Percentiles rank a stretch among this genome's conserved stretches.
Conservation (phyloP, 2,113 vertebrate species). For the Pterocles burchelli region DNA sequence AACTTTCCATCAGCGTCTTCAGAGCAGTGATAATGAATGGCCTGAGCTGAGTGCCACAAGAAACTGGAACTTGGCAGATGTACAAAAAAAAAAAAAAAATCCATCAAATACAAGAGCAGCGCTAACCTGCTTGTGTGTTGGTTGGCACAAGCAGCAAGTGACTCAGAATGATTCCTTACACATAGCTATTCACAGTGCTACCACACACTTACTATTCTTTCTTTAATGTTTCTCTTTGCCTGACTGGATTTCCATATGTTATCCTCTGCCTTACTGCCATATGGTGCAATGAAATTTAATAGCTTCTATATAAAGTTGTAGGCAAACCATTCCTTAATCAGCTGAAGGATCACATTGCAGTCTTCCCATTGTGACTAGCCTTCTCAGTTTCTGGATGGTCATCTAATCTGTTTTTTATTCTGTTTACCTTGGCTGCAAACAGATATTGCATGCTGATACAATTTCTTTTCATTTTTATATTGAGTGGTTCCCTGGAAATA, state of each 20-base stretch:
- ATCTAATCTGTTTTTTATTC: not conserved
- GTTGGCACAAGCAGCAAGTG: not conserved
- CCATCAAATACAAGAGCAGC: not conserved
- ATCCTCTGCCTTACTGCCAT: constrained; percentile 42
- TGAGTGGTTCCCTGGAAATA: not conserved
- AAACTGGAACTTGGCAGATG: not conserved
- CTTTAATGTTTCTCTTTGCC: constrained; percentile 48
- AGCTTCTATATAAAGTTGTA: not conserved
- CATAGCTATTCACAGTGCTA: constrained; percentile 33
- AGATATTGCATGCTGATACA: not conserved
- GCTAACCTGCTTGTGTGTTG: not conserved
- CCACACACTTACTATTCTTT: constrained; percentile 13
- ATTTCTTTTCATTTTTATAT: not conserved
- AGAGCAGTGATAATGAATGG: not conserved
- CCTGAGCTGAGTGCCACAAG: not conserved
- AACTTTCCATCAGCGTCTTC: constrained; percentile 22
- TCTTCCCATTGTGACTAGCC: not conserved
- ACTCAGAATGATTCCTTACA: not conserved
- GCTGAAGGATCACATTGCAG: not conserved
- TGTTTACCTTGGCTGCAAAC: not conserved
- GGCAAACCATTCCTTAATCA: constrained; percentile 19
- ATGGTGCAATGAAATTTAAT: constrained; percentile 42
- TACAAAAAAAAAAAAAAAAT: not conserved
- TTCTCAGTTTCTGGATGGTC: not conserved
- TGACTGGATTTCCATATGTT: constrained; percentile 63